Conservation (phyloP, 2,888 invertebrate species). For the Troglohyphantes excavatus region DNA sequence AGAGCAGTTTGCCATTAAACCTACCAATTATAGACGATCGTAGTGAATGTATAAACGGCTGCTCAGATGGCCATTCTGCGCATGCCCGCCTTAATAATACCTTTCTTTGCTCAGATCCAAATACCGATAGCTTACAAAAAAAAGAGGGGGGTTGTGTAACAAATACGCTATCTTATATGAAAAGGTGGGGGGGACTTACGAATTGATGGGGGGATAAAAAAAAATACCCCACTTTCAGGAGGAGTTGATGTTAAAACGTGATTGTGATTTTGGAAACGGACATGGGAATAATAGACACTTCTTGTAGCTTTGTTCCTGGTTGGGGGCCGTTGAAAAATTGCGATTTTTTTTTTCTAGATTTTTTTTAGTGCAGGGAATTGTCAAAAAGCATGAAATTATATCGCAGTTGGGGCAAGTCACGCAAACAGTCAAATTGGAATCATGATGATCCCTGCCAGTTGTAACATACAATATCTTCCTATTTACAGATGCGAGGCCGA, state of each 20-base stretch:
- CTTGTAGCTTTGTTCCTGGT: conserved; percentile 7
- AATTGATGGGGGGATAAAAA: conserved; percentile 37
- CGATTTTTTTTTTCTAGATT: conserved; percentile 14
- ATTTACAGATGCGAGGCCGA: conserved; percentile 22
- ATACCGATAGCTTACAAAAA: conserved; percentile 53
- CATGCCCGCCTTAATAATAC: conserved; percentile 76
- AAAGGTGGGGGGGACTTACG: conserved; percentile 26
- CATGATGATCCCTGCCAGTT: background rate
- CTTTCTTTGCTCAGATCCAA: conserved; percentile 66
- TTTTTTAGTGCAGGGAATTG: background rate
- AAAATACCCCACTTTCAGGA: conserved; percentile 64
- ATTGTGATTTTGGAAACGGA: conserved; percentile 75
- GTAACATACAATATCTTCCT: conserved; percentile 31
- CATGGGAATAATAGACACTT: conserved; percentile 75
- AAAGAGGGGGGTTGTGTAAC: conserved; percentile 63
- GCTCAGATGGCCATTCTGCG: conserved; percentile 64
- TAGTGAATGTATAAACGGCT: conserved; percentile 76
- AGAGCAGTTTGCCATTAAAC: conserved; percentile 71
- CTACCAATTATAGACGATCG: conserved; percentile 75
- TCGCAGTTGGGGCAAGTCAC: conserved; percentile 37
- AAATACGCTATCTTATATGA: conserved; percentile 17
- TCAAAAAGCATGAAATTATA: conserved; percentile 61
- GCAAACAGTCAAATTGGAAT: conserved; percentile 21
- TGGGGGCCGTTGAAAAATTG: conserved; percentile 57
- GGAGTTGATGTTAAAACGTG: conserved; percentile 77